Evolutionary conservation across 2,888 invertebrate species (phyloP).

Genomic region (Alsophila aescularia): DNA sequence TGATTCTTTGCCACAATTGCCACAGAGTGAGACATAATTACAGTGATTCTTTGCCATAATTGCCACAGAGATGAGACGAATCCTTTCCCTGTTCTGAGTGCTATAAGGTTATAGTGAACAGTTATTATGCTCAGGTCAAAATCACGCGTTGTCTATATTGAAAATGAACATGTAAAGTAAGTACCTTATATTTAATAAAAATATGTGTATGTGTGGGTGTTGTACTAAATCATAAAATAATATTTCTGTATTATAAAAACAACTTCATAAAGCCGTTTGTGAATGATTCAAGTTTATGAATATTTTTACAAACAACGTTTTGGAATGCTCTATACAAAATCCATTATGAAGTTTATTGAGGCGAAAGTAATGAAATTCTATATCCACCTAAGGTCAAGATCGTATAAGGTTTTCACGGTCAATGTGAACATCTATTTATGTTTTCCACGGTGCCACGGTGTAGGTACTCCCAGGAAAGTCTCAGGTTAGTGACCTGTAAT

Average conservation of each 20-base stretch:
- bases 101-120: too few relatives aligned
- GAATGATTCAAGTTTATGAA: not conserved
- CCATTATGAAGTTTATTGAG: slow-evolving; percentile 4
- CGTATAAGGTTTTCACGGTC: slow-evolving; percentile 12
- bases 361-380: slow-evolving; percentile 11
- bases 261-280: not conserved
- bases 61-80: too few relatives aligned
- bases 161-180: not conserved
- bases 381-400: slow-evolving; percentile 14
- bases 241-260: not conserved
- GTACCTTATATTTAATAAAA: not conserved
- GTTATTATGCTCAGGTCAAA: too few relatives aligned
- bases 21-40: too few relatives aligned
- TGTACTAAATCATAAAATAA: not conserved
- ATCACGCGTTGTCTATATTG: too few relatives aligned
- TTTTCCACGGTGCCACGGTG: slow-evolving; percentile 8
- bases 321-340: not conserved
- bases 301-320: not conserved
- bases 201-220: not conserved
- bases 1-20: too few relatives aligned
- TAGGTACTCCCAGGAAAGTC: not conserved
- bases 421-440: slow-evolving; percentile 19
- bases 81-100: too few relatives aligned
- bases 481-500: slow-evolving; percentile 7
- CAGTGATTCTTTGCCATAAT: too few relatives aligned